Evolutionary conservation across 2,888 invertebrate species (phyloP), one percentile per base, ranked within the genome.

Genomic region (Melanargia galathea): DNA sequence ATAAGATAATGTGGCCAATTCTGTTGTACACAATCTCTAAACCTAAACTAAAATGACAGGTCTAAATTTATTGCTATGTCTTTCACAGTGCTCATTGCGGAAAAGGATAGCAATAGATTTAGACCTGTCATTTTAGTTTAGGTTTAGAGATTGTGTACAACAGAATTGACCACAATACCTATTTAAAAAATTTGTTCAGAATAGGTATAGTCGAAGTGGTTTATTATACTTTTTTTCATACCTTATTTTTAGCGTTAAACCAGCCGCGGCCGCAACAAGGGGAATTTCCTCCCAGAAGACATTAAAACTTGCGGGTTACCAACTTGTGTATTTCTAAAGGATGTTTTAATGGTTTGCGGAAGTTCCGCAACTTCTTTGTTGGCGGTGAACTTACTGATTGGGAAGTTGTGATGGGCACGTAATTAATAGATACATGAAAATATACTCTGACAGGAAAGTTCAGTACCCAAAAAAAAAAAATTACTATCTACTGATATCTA

Each of bases 271-370:
- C 72, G 76, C 77, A 82, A 80, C 81, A 83, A 82, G 77, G 76
- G 76, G 79, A 76, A 72, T 72, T 71, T 73, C 67, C 76, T 71
- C 48, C 43, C 33, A 68, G 73, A 81, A 80, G 79, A 84, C 86
- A 86, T 86, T 86, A 86, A 86, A 86, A 86, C 80, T 87, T 86
- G 78, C 76, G 77, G 77, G 77, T 75, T 75, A 72, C 72, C 76
- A 75, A 80, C 79, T 78, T 75, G 73, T 67, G 70, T 69, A 71
- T 72, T 73, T 75, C 73, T 70, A 68, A 70, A 76, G 73, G 76
- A 58, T 73, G 77, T 74, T 81, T 79, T 80, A 83, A 82, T 79
- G 75, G 79, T 75, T 75, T 67, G 65, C 65, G 71, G 73, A 69
- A 77, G 80, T 75, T 80, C 76, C 52, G 63, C 69, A 59, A 77